Base-by-base conservation (phyloP, 2,113 vertebrate species). In the Circaetus gallicus region DNA sequence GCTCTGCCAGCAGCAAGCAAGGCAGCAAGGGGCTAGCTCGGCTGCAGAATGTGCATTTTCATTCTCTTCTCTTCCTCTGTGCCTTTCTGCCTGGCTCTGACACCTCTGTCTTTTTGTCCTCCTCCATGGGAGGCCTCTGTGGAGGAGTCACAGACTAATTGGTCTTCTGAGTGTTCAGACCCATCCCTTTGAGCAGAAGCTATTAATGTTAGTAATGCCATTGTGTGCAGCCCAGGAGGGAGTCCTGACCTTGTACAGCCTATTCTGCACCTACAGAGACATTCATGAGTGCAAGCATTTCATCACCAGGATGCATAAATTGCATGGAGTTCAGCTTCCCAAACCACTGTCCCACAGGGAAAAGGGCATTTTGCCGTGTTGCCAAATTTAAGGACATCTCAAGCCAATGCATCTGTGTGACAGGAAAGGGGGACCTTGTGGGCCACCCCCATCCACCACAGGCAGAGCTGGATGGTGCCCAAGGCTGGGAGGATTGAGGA, bases 1-100 rank as follows among this genome's bases (percentile, higher is more conserved):
- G 42, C 16, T n/a, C 79, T 45, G 20, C 24, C 84, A 77, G 50
- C 65, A 62, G 18, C 21, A 38, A 31, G 32, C 0, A 16, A 56
- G 32, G n/a, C 42, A 67, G 18, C 21, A 59, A 16, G 29, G 50
- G 31, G 13, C 61, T 88, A 0, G 0, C 22, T 32, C 0, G 4
- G 50, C 76, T 88, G 66, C 71, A 79, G 62, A 72, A 67, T 0
- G 0, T 42, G 42, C 6, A 7, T 50, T 72, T 86, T 59, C 53
- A 40, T 9, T 36, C 76, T 11, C 1, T 36, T 25, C 52, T 86
- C 22, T 26, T 82, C 26, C 77, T 83, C 43, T 12, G 17, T 47
- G 59, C 49, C 81, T 78, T 86, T 53, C 38, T 31, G 26, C 66
- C 38, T 0, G 0, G 8, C 29, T 36, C 31, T 58, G 70, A 74